Evolutionary conservation across 2,113 vertebrate genomes (phyloP), one percentile per base, ranked within the genome.

Genomic region (Antechinus stuartii): DNA sequence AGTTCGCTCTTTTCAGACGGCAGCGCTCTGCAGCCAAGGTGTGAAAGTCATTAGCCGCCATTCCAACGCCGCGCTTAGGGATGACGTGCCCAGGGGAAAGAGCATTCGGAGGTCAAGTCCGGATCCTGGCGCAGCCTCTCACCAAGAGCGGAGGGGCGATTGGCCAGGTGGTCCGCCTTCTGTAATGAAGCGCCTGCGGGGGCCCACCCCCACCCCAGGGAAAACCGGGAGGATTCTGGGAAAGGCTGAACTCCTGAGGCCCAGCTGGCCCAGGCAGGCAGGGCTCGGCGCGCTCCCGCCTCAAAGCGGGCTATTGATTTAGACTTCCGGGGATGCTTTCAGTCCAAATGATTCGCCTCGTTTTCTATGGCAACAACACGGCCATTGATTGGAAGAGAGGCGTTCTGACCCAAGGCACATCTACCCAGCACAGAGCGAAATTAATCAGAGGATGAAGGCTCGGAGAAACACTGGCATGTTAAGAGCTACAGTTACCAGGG

Each of bases 321-420:
- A 93, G 92, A 52, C 12, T 61, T 90, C 49, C 92, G 3, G 0
- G 2, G 92, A 30, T 68, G 26, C 19, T 68, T 90, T 89, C 92
- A 94, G 97, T 93, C 94, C 89, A 93, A 94, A 1, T 10, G 55
- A 53, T 89, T 91, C 91, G 76, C 92, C 90, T 93, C 84, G 27
- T 57, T 96, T 96, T 95, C 91, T 91, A 61, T 95, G 91, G 90
- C 68, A 94, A 96, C 94, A 96, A 94, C 96, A 56, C 90, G 84
- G 27, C 54, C 76, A 91, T 55, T 95, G 96, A 95, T 42, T 90
- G 91, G 92, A 93, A n/a, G 0, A 46, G 47, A 54, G 55, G 7
- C 54, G 30, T 96, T 92, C 49, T 94, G 95, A 92, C 46, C 26
- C 68, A 56, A 55, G 52, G 25, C 92, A 84, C 84, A 95, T 84